These are phyloP conservation scores for Eulacestoma nigropectus DNA, from an alignment of 2,113 vertebrate species.

Conservation along the genomic window DNA sequence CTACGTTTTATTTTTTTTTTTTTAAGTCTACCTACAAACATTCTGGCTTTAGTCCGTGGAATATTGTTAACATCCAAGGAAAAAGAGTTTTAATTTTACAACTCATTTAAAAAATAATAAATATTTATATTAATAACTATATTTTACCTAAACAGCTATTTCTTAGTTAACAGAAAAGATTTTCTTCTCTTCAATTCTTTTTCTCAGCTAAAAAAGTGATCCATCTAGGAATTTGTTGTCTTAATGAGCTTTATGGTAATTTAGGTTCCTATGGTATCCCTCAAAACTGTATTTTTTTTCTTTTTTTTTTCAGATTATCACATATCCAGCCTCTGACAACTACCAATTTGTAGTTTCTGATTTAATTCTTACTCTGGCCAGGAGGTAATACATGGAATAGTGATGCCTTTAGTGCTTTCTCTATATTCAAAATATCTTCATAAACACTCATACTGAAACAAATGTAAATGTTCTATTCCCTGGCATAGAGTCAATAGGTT, in stretches of 20 bases:
- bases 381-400: neutral
- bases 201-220: neutral
- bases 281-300: neutral
- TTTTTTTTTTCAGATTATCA: neutral
- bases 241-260: neutral
- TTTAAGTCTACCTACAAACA: neutral
- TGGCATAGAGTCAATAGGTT: neutral
- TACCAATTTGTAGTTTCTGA: neutral
- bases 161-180: neutral
- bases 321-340: neutral
- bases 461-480: neutral
- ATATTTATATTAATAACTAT: neutral
- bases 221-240: neutral
- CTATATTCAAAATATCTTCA: neutral
- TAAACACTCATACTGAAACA: neutral
- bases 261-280: fast-evolving
- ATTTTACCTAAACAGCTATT: neutral
- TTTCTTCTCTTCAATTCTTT: neutral
- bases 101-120: neutral
- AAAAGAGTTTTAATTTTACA: neutral
- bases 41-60: fast-evolving
- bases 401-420: neutral
- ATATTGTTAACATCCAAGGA: neutral
- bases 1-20: neutral
- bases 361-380: neutral